phyloP scores from a whole-genome alignment of 2,113 vertebrate species.

The Polypterus senegalus region DNA sequence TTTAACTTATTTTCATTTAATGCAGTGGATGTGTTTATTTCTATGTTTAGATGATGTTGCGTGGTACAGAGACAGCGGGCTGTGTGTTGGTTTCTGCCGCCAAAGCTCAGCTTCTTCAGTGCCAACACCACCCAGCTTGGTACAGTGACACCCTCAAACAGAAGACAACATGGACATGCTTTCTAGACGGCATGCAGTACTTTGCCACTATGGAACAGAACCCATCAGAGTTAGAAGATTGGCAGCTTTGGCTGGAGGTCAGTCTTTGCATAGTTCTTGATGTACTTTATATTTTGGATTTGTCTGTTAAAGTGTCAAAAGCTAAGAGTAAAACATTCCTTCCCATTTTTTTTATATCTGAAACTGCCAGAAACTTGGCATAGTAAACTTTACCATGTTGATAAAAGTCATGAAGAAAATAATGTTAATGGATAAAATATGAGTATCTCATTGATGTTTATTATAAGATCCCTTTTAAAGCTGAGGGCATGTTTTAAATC shows the following conservation, averaged over 20 bases:
- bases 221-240: conserved; percentile 72
- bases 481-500: too few relatives aligned
- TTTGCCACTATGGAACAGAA: conserved; percentile 90
- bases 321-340: too few relatives aligned
- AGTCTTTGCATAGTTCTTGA: conserved; percentile 1
- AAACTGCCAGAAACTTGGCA: too few relatives aligned
- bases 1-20: too few relatives aligned
- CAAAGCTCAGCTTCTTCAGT: conserved; percentile 88
- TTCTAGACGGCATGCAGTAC: conserved; percentile 95
- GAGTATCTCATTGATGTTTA: too few relatives aligned
- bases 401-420: too few relatives aligned
- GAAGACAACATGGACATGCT: conserved; percentile 93
- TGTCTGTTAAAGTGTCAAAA: too few relatives aligned
- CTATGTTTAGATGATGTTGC: conserved; percentile 76
- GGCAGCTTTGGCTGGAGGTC: conserved; percentile 90
- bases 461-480: too few relatives aligned
- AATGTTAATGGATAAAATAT: too few relatives aligned
- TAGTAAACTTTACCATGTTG: too few relatives aligned
- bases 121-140: conserved; percentile 90
- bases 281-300: too few relatives aligned
- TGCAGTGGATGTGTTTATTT: not conserved
- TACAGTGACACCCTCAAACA: conserved; percentile 89
- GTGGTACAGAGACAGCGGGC: conserved; percentile 85
- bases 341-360: too few relatives aligned
- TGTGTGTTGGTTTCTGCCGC: conserved; percentile 90